Conservation (phyloP, 2,888 invertebrate species). For the Alloplasta piceator region DNA sequence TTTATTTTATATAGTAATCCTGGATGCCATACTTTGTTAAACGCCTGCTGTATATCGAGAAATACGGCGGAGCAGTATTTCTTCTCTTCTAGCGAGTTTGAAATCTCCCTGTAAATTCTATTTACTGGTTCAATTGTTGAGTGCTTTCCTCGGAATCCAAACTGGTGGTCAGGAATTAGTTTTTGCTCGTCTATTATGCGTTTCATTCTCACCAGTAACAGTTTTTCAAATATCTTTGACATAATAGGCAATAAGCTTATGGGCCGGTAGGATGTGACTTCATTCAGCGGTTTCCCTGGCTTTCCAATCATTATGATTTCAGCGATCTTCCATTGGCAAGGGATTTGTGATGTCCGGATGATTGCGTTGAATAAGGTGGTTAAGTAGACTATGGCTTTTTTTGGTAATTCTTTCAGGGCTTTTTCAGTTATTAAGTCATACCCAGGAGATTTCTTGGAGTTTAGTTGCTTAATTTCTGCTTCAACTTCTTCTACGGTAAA, state of each 20-base stretch:
- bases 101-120: constrained; percentile 58
- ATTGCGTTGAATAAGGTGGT: constrained; percentile 79
- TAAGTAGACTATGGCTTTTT: constrained; percentile 75
- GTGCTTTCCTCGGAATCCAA: too few relatives aligned
- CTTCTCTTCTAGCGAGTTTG: constrained; percentile 58
- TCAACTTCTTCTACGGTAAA: background rate
- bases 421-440: constrained; percentile 68
- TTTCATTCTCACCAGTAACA: constrained; percentile 63
- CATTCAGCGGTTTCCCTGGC: constrained; percentile 67
- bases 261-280: too few relatives aligned
- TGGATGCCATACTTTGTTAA: too few relatives aligned
- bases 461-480: background rate
- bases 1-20: too few relatives aligned
- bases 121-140: constrained; percentile 68
- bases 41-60: constrained; percentile 62
- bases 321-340: constrained; percentile 68
- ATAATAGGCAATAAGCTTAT: too few relatives aligned
- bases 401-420: constrained; percentile 68
- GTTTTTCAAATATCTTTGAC: too few relatives aligned
- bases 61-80: constrained; percentile 64
- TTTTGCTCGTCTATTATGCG: constrained; percentile 34
- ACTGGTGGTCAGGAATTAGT: too few relatives aligned
- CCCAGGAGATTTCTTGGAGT: constrained; percentile 63
- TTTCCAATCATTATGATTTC: constrained; percentile 63
- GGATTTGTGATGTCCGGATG: too few relatives aligned